Evolutionary conservation across 1,140 invertebrate species (phyloP).

Genomic region (Lycorma delicatula): DNA sequence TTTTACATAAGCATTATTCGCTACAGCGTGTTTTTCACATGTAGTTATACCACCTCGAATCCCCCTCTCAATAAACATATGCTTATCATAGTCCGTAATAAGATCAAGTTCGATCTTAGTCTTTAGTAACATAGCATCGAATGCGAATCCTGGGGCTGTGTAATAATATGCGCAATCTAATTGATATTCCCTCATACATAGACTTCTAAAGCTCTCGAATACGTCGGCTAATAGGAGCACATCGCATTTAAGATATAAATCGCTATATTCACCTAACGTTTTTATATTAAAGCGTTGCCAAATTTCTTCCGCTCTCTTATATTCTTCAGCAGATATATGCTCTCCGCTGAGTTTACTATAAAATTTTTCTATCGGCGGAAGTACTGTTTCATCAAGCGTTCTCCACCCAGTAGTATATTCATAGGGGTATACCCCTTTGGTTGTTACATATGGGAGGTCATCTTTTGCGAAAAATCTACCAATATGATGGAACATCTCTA

Average conservation of each 20-base stretch:
- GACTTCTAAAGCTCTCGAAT: conserved; percentile 38
- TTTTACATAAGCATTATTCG: conserved; percentile 41
- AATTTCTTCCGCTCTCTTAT: conserved; percentile 37
- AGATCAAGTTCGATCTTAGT: conserved; percentile 40
- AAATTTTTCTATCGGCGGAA: conserved; percentile 31
- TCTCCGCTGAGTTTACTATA: conserved; percentile 31
- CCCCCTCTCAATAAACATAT: conserved; percentile 35
- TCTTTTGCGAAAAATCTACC: conserved; percentile 10
- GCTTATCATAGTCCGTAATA: conserved; percentile 39
- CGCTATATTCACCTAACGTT: conserved; percentile 30
- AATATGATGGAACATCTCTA: background rate
- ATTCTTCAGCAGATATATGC: conserved; percentile 33
- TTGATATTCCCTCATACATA: conserved; percentile 24
- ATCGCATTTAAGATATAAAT: conserved; percentile 37
- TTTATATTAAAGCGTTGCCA: conserved; percentile 37
- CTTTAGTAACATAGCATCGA: conserved; percentile 37
- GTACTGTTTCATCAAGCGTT: conserved; percentile 30
- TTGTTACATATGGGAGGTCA: conserved; percentile 21
- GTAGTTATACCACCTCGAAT: conserved; percentile 30
- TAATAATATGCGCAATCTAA: conserved; percentile 32
- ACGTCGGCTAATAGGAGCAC: conserved; percentile 38
- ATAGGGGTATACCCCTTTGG: conserved; percentile 33
- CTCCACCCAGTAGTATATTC: conserved; percentile 30
- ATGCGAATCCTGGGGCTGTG: conserved; percentile 36
- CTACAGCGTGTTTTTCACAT: conserved; percentile 36